Percentiles rank a stretch among this genome's conserved stretches.
phyloP scores from a whole-genome alignment of 2,888 invertebrate species.

The Philonicus albiceps region DNA sequence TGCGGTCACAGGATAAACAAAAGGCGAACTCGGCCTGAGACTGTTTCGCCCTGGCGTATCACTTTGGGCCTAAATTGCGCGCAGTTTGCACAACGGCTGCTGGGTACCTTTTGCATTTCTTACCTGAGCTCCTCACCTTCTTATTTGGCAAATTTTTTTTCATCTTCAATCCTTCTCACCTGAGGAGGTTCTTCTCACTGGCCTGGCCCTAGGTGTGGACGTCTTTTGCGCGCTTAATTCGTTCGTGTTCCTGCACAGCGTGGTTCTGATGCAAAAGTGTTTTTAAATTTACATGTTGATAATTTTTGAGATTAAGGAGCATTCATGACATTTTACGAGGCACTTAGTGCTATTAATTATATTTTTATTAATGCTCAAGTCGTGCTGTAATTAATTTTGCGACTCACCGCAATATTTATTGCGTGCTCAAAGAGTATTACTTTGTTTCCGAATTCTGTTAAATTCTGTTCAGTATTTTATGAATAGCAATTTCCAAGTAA shows the following conservation, averaged over 20 bases:
- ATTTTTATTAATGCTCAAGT: conserved; percentile 48
- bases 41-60: conserved; percentile 4
- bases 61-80: conserved; percentile 11
- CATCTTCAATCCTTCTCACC: neutral
- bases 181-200: neutral
- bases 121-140: neutral
- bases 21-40: neutral
- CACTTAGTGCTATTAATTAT: conserved; percentile 49
- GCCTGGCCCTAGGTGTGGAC: conserved; percentile 18
- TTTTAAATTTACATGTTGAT: conserved; percentile 48
- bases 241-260: conserved; percentile 45
- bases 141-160: neutral
- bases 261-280: conserved; percentile 46
- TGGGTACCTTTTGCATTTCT: conserved; percentile 16
- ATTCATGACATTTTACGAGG: conserved; percentile 48
- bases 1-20: conserved; percentile 43
- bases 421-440: conserved; percentile 33
- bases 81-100: conserved; percentile 29
- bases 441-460: neutral
- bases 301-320: conserved; percentile 48
- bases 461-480: neutral
- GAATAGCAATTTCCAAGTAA: neutral
- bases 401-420: conserved; percentile 43
- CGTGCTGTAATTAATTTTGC: conserved; percentile 45
- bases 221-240: neutral